Base-by-base conservation (phyloP, 2,888 invertebrate genomes). In the Brachypalpus laphriformis region DNA sequence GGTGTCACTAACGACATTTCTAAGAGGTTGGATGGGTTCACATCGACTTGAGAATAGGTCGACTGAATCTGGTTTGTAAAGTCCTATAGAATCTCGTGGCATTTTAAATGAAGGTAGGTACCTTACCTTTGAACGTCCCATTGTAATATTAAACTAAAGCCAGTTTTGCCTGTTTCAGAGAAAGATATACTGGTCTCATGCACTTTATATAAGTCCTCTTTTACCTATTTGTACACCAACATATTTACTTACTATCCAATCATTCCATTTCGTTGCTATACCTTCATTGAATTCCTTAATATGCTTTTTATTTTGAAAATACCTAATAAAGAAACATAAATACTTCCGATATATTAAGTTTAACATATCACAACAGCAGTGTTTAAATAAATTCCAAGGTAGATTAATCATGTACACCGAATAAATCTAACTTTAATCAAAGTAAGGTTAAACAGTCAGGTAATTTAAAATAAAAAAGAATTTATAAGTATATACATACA, bases 351-450 rank as follows among this genome's bases (percentile, higher is more conserved):
- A 68, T 45, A 61, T 68, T 68, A 70, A 63, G 77, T 78, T 82
- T 18, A 54, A 82, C 82, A 82, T 82, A 82, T 78, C 82, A 82
- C 40, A 78, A 31, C 65, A 56, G 45, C 47, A 63, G 54, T 34
- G 34, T 34, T 47, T 49, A 68, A 51, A 45, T 14, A 37, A 34
- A 14, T 45, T 70, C 42, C 31, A 11, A 59, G 16, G 56, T 34
- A 47, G 18, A 70, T 16, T 28, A 56, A 77, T 42, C 16, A 56
- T 65, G 59, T 68, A 77, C 82, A 82, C 82, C 66, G 61, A 78
- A 59, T 66, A 25, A 37, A 72, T 51, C 28, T 51, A 51, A 16
- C 47, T 57, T 4, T 20, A 40, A 20, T 22, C 18, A 8, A 42
- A 18, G n/a, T 20, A 18, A 40, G 34, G 37, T 49, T 40, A 20